Base-by-base conservation (phyloP, 2,797 vertebrate genomes). In the Alca torda region DNA sequence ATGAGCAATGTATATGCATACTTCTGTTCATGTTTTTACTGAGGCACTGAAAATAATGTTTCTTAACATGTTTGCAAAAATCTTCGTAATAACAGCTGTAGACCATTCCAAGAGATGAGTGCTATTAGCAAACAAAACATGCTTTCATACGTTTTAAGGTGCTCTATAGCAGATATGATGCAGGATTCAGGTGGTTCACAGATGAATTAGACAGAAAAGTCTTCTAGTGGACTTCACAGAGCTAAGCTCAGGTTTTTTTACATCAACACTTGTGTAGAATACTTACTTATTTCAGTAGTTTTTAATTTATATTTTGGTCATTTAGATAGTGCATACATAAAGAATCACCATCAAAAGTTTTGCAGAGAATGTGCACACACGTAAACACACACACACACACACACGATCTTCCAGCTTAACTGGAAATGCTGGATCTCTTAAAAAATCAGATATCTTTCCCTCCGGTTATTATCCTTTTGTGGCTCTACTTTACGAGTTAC, bases 351-450 rank as follows among this genome's bases (percentile, higher is more conserved):
- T 59, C 9, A 43, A 70, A 82, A 86, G 1, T 65, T 83, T 69
- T 83, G 23, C 5, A 14, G 50, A 20, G 24, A 2, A 1, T 0
- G 0, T 23, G 3, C 2, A 10, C 46, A 48, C 46, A 48, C 10
- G 13, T 46, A 46, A 46, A 23, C 21, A 48, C 11, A 48, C 46
- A 48, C 6, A 17, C 25, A 33, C 1, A 33, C 1, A 7, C 10
- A 14, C 17, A 46, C 0, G 4, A 13, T 13, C 14, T 82, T 74
- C 26, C 51, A 90, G 25, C 3, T 57, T 25, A 87, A 68, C 14
- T 85, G 16, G 6, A 46, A 91, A 60, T 35, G 6, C 2, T 63
- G 8, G 11, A 28, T 50, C 3, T 24, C 28, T 60, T 37, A 19
- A 77, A 79, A 89, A 81, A 24, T 37, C 1, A 39, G 2, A 30